phyloP scores from a whole-genome alignment of 2,797 vertebrate genomes.

The Mus spretus region DNA sequence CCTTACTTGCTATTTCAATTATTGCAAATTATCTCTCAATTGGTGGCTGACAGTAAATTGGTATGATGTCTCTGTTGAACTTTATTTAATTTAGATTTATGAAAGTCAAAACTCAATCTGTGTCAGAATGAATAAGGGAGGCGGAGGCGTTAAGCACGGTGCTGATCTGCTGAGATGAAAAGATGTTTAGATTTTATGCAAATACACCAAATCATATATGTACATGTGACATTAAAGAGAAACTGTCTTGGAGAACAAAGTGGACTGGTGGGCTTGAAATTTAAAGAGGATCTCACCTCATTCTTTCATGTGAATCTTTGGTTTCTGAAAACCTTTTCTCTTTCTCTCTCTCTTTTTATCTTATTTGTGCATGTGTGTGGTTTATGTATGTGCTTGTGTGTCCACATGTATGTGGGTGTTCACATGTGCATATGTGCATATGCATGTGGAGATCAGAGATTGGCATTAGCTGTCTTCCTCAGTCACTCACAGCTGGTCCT shows the following conservation, averaged over 20 bases:
- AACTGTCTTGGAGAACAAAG: neutral
- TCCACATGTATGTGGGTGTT: neutral
- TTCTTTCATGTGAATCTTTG: neutral
- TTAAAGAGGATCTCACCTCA: neutral
- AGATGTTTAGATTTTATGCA: neutral
- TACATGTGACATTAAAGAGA: neutral
- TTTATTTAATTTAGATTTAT: neutral
- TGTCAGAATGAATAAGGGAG: conserved; percentile 41
- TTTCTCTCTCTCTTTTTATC: neutral
- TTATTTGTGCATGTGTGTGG: neutral
- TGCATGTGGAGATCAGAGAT: neutral
- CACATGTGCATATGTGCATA: neutral
- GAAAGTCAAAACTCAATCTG: conserved; percentile 60
- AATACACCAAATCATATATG: neutral
- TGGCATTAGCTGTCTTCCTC: neutral
- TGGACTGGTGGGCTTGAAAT: neutral
- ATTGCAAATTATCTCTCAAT: neutral
- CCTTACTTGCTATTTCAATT: neutral
- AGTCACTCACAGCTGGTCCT: neutral
- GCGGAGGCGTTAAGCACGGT: conserved; percentile 22
- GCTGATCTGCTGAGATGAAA: conserved; percentile 53
- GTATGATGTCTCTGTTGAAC: neutral
- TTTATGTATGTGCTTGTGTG: neutral
- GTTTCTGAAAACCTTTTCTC: neutral
- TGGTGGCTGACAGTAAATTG: neutral